Percentiles rank a stretch among this genome's conserved stretches.
Evolutionary conservation across 2,113 vertebrate genomes (phyloP).

Genomic region (Antechinus flavipes): DNA sequence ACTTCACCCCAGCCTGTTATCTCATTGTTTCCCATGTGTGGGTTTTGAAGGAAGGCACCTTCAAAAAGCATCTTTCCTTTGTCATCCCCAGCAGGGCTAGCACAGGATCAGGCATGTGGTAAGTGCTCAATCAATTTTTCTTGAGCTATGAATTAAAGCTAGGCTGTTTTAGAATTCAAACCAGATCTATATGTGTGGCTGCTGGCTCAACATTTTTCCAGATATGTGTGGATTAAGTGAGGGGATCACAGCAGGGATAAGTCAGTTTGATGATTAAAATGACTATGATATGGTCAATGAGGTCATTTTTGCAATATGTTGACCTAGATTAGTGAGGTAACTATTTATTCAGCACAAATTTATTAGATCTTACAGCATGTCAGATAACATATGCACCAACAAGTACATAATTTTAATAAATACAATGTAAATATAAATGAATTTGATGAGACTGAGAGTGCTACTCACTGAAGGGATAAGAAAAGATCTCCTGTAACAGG

Average conservation of each 20-base stretch:
- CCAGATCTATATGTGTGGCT: not conserved
- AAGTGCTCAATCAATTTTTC: not conserved
- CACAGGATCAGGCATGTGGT: not conserved
- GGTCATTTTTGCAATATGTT: conserved; percentile 65
- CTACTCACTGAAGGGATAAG: not conserved
- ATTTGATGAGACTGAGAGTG: not conserved
- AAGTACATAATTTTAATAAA: conserved; percentile 14
- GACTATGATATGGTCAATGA: conserved; percentile 60
- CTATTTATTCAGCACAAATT: conserved; percentile 33
- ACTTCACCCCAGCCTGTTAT: conserved; percentile 35
- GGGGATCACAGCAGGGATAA: conserved; percentile 49
- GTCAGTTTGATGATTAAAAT: conserved; percentile 65
- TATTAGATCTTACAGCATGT: conserved; percentile 44
- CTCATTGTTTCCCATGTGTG: conserved; percentile 44
- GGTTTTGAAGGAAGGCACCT: conserved; percentile 23
- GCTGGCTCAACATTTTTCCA: conserved; percentile 5
- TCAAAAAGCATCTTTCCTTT: not conserved
- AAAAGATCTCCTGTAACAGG: not conserved
- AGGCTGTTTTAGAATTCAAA: conserved; percentile 23
- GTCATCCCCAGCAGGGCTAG: not conserved
- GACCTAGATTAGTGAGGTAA: conserved; percentile 56
- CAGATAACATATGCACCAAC: not conserved
- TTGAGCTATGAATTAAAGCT: not conserved
- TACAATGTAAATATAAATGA: not conserved
- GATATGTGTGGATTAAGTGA: conserved; percentile 57